phyloP scores from a whole-genome alignment of 2,888 invertebrate genomes.

The Tinea trinotella region DNA sequence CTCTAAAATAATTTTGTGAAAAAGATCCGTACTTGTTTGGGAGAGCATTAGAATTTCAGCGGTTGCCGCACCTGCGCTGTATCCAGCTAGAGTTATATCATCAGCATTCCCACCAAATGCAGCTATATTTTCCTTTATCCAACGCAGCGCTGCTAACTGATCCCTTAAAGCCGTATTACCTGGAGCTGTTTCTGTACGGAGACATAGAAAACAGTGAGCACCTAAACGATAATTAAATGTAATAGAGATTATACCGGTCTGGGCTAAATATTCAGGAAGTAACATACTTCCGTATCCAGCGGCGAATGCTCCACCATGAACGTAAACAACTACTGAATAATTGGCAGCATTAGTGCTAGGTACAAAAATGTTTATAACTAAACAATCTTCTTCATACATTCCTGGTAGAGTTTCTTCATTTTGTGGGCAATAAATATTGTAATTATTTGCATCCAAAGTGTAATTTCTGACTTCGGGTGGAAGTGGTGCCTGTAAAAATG shows the following conservation, averaged over 20 bases:
- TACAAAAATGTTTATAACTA: conserved; percentile 18
- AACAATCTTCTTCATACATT: conserved; percentile 11
- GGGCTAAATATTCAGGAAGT: neutral
- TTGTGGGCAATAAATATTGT: conserved; percentile 15
- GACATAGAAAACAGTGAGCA: conserved; percentile 17
- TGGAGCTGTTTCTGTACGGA: conserved; percentile 16
- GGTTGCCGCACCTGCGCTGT: conserved; percentile 16
- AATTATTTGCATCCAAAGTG: conserved; percentile 10
- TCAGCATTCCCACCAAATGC: conserved; percentile 16
- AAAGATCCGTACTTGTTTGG: neutral
- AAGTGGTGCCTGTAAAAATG: conserved; percentile 15
- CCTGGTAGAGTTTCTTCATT: neutral
- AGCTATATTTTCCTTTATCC: conserved; percentile 18
- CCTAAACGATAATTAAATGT: conserved; percentile 20
- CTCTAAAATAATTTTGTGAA: conserved; percentile 15
- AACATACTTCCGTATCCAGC: neutral
- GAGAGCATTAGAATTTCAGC: conserved; percentile 14
- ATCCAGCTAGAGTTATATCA: conserved; percentile 15
- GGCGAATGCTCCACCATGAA: conserved; percentile 9
- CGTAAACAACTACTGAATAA: conserved; percentile 8
- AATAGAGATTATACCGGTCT: neutral
- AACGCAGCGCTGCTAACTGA: conserved; percentile 14
- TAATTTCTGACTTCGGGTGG: neutral
- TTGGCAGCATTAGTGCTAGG: neutral
- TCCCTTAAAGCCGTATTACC: conserved; percentile 19